phyloP scores from a whole-genome alignment of 2,888 invertebrate genomes.

The Plagiodera versicolora region DNA sequence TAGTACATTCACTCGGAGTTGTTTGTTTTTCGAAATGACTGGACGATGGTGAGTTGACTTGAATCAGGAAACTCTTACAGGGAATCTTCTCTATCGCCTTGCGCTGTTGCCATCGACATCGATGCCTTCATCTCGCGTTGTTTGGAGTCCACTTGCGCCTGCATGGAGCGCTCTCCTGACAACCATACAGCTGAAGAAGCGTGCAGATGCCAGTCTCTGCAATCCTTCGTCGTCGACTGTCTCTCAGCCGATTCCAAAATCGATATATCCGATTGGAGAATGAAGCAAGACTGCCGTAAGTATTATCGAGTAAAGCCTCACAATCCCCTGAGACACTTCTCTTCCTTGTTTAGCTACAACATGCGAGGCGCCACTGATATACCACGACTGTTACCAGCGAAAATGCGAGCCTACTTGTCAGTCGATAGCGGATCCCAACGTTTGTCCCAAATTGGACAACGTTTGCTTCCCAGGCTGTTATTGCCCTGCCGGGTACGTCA shows the following conservation, averaged over 20 bases:
- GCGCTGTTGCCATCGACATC: slow-evolving; percentile 65
- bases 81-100: slow-evolving; percentile 66
- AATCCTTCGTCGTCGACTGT: slow-evolving; percentile 74
- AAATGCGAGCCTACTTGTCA: slow-evolving; percentile 80
- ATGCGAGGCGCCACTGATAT: slow-evolving; percentile 76
- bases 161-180: slow-evolving; percentile 60
- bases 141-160: slow-evolving; percentile 74
- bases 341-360: slow-evolving; percentile 60
- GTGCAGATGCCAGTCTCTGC: slow-evolving; percentile 72
- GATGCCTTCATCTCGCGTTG: slow-evolving; percentile 74
- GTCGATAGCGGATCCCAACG: slow-evolving; percentile 59
- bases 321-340: background rate
- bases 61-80: too few relatives aligned
- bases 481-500: slow-evolving; percentile 74
- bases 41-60: too few relatives aligned
- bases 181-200: slow-evolving; percentile 48
- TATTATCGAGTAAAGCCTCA: background rate
- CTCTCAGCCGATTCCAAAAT: slow-evolving; percentile 64
- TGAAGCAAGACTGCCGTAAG: slow-evolving; percentile 71
- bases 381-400: slow-evolving; percentile 78
- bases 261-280: slow-evolving; percentile 72
- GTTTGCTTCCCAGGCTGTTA: slow-evolving; percentile 83
- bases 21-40: too few relatives aligned
- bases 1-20: too few relatives aligned
- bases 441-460: slow-evolving; percentile 66